Conservation (phyloP, 2,113 vertebrate genomes). For the Petroica traversi region DNA sequence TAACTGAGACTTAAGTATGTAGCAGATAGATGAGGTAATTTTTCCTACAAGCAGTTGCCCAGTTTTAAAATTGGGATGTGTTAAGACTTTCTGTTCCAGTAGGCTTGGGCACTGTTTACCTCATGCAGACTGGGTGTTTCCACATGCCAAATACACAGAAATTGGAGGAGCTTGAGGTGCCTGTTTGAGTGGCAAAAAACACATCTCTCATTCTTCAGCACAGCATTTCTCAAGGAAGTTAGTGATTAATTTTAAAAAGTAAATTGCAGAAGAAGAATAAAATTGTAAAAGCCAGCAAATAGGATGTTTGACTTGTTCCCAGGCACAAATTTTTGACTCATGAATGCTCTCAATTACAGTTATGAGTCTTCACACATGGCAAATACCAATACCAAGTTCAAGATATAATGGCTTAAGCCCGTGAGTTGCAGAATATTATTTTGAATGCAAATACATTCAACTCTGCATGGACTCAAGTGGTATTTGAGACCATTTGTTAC, state of each 20-base stretch:
- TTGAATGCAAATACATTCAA: not conserved
- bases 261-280: not conserved
- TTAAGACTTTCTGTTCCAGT: not conserved
- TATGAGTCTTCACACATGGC: not conserved
- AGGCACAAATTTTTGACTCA: not conserved
- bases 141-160: not conserved
- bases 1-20: not conserved
- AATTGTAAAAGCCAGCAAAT: not conserved
- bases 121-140: not conserved
- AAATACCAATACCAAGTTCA: not conserved
- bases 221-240: not conserved
- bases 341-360: not conserved
- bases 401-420: not conserved
- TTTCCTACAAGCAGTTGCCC: not conserved
- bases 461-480: not conserved
- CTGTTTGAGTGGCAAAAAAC: not conserved
- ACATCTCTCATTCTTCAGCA: not conserved
- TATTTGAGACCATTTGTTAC: not conserved
- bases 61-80: not conserved
- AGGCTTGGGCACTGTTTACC: not conserved
- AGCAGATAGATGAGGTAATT: not conserved
- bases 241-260: not conserved
- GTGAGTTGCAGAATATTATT: not conserved
- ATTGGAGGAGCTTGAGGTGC: not conserved
- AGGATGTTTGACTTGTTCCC: not conserved